phyloP scores from a whole-genome alignment of 1,140 invertebrate genomes.

The Lutraria rhynchaena region DNA sequence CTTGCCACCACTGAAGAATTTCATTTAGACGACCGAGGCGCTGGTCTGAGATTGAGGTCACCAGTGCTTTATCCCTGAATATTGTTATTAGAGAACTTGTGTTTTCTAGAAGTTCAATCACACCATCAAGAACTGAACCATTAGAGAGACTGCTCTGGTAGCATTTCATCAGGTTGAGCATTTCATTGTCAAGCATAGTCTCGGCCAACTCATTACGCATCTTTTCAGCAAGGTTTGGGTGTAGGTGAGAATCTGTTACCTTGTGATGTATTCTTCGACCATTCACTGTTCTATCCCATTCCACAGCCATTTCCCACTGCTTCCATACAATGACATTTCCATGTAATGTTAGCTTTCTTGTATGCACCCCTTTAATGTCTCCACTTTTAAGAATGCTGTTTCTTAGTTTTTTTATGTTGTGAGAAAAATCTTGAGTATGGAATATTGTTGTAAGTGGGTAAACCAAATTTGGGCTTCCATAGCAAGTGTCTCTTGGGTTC shows the following conservation, averaged over 20 bases:
- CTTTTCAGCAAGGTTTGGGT: conserved; percentile 33
- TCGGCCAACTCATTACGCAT: conserved; percentile 63
- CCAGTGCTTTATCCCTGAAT: conserved; percentile 57
- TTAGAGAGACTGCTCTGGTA: not conserved
- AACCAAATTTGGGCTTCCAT: not conserved
- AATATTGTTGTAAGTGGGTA: conserved; percentile 5
- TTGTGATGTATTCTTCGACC: conserved; percentile 52
- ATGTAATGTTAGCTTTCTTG: conserved; percentile 25
- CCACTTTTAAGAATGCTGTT: conserved; percentile 55
- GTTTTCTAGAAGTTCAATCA: conserved; percentile 48
- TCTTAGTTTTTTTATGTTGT: conserved; percentile 51
- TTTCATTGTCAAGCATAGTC: conserved; percentile 52
- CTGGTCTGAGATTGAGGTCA: conserved; percentile 46
- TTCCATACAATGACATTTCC: conserved; percentile 48
- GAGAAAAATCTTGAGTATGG: conserved; percentile 46
- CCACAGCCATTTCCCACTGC: conserved; percentile 39
- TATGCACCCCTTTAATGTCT: not conserved
- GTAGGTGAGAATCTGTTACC: conserved; percentile 58
- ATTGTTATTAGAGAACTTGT: conserved; percentile 48
- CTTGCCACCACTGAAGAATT: conserved; percentile 44
- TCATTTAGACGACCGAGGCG: conserved; percentile 35
- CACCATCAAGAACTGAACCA: not conserved
- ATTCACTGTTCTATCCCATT: conserved; percentile 50
- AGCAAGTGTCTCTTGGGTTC: not conserved
- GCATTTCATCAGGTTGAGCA: conserved; percentile 39